Percentiles rank a stretch among this genome's conserved stretches.
phyloP scores from a whole-genome alignment of 2,797 vertebrate genomes.

The Synaphobranchus kaupii region DNA sequence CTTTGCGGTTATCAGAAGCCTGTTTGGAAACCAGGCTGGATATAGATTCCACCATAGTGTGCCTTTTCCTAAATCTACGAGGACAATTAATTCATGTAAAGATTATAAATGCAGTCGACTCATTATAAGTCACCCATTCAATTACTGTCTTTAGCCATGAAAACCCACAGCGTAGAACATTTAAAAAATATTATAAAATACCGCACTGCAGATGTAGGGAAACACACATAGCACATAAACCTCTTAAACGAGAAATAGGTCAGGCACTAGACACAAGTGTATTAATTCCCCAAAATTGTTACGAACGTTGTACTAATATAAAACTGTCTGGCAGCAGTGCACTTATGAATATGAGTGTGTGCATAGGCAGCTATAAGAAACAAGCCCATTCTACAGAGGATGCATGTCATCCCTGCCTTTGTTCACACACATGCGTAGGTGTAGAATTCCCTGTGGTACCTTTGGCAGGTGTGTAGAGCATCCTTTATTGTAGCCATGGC shows the following conservation, averaged over 20 bases:
- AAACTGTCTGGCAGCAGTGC: background rate
- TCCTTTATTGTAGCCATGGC: conserved; percentile 85
- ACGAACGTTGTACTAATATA: background rate
- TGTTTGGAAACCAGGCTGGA: conserved; percentile 82
- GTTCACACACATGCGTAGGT: background rate
- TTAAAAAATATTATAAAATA: too few species aligned
- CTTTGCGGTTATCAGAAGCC: conserved; percentile 77
- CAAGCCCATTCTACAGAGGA: background rate
- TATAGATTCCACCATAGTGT: conserved; percentile 83
- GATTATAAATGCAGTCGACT: background rate
- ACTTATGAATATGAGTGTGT: background rate
- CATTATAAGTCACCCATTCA: background rate
- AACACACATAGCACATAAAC: background rate
- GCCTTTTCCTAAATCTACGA: conserved; percentile 83
- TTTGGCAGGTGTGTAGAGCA: conserved; percentile 86
- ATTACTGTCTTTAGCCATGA: background rate
- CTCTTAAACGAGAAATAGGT: background rate
- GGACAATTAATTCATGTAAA: conserved; percentile 6
- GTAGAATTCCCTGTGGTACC: conserved; percentile 60
- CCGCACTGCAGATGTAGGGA: background rate
- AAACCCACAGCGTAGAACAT: background rate
- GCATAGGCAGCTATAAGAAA: background rate
- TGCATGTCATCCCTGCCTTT: background rate
- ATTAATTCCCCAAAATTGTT: conserved; percentile 10
- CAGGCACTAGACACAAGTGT: background rate